Evolutionary conservation across 2,888 invertebrate genomes (phyloP), one percentile per base, ranked within the genome.

Genomic region (Diplazon laetatorius): DNA sequence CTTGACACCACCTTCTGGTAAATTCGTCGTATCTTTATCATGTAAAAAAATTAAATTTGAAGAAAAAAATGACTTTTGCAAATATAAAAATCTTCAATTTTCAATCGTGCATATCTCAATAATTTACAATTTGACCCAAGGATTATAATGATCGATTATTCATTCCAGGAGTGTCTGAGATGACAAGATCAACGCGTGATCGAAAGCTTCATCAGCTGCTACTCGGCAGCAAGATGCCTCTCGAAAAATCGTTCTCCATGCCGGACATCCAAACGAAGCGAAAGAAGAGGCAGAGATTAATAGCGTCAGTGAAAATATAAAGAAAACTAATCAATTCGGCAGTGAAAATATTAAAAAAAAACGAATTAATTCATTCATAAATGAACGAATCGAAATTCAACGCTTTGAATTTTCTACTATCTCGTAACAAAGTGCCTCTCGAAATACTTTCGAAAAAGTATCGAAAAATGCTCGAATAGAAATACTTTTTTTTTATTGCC

Each of bases 211-310:
- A 92, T 71, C 92, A 92, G 60, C 87, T 94, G 37, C 85, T 94
- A 30, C 90, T 94, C 0, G 92, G 93, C 0, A 90, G 91, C 55
- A 93, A 92, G 82, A 93, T 93, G 8, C 94, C 95, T 0, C 89
- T 97, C 55, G 95, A 96, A 87, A 97, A 97, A 89, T 96, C 96
- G 0, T 91, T 94, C 14, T 97, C 97, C 0, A 95, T 97, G 94
- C 97, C 97, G 0, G 96, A 97, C 85, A 96, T 97, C 85, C 95
- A 95, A 85, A 95, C 94, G 42, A 94, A 94, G 84, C 92, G 92
- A 1, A 96, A 95, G 90, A 96, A 95, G 86, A 92, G 94, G 63
- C 94, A 95, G 84, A 91, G 95, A 77, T 91, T 95, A 10, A 92
- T 94, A 84, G 95, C 94, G 96, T 96, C 91, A 94, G 95, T 93